Evolutionary conservation across 64 coral and sea anemone genomes (phyloP).

Genomic region (Stichodactyla mertensii): DNA sequence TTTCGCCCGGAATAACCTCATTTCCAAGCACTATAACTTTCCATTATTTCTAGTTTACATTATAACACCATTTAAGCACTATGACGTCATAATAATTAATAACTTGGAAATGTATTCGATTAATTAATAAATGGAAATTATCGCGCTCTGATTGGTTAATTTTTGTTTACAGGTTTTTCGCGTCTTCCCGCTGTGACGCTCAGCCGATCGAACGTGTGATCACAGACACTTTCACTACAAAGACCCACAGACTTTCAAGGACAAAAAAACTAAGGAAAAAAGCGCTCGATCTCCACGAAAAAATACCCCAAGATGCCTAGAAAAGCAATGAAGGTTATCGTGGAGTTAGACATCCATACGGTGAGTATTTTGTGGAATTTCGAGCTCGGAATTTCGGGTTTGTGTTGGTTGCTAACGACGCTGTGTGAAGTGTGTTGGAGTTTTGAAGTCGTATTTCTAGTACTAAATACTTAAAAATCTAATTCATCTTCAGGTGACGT

Average conservation of each 20-base stretch:
- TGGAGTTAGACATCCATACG: constrained; percentile 88
- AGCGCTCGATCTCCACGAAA: neutral
- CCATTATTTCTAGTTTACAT: no score
- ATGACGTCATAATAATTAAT: constrained; percentile 51
- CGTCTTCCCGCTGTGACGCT: constrained; percentile 53
- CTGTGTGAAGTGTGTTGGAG: constrained; percentile 26
- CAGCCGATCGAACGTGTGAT: constrained; percentile 3
- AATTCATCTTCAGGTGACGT: constrained; percentile 71
- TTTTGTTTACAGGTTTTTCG: constrained; percentile 53
- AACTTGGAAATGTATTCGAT: constrained; percentile 22
- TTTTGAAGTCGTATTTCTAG: neutral
- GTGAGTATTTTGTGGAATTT: constrained; percentile 48
- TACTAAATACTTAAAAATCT: constrained; percentile 14
- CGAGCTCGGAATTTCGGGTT: constrained; percentile 13
- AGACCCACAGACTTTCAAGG: neutral
- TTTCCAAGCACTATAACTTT: no score
- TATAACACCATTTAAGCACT: neutral
- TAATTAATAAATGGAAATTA: constrained; percentile 23
- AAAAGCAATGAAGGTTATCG: constrained; percentile 99
- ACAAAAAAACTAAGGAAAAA: neutral
- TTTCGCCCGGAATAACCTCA: no score
- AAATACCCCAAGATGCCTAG: constrained; percentile 70
- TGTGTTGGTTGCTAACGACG: constrained; percentile 95
- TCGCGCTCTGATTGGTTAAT: constrained; percentile 43
- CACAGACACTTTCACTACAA: neutral